These are phyloP conservation scores for Chromis chromis DNA, from an alignment of 2,797 vertebrate species.

Conservation along the genomic window DNA sequence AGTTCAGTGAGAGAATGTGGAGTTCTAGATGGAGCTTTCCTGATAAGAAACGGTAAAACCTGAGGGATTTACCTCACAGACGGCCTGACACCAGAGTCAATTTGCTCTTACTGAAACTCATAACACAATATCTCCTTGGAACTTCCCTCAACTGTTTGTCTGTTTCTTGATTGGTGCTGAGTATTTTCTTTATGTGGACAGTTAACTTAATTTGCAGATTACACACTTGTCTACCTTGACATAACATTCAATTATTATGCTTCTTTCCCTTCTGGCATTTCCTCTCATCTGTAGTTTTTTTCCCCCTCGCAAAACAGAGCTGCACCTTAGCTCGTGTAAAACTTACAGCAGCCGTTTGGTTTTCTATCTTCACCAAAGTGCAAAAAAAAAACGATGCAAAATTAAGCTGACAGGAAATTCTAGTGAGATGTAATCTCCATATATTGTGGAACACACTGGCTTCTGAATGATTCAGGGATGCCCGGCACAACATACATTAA, in stretches of 20 bases:
- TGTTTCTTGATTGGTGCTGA: conserved; percentile 28
- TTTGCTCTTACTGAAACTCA: conserved; percentile 37
- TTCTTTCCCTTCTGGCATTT: conserved; percentile 13
- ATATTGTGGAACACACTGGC: neutral
- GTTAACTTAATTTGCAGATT: neutral
- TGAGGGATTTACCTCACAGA: conserved; percentile 56
- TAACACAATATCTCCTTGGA: conserved; percentile 41
- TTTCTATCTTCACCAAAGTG: neutral
- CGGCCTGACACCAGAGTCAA: conserved; percentile 41
- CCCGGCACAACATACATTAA: conserved; percentile 59
- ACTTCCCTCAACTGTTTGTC: conserved; percentile 31
- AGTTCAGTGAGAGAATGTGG: conserved; percentile 41
- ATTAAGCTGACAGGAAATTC: conserved; percentile 19
- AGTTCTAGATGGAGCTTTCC: conserved; percentile 55
- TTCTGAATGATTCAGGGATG: conserved; percentile 34
- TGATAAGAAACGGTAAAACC: conserved; percentile 69
- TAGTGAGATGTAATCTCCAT: conserved; percentile 11
- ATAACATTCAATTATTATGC: neutral
- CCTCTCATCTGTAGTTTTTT: neutral
- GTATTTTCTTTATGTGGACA: conserved; percentile 3
- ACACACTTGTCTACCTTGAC: conserved; percentile 17
- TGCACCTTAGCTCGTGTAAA: neutral
- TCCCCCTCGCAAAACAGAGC: neutral
- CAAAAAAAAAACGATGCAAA: conserved; percentile 11
- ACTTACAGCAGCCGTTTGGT: neutral